Evolutionary conservation across 2,888 invertebrate species (phyloP), one percentile per base, ranked within the genome.

Genomic region (Stomorhina lunata): DNA sequence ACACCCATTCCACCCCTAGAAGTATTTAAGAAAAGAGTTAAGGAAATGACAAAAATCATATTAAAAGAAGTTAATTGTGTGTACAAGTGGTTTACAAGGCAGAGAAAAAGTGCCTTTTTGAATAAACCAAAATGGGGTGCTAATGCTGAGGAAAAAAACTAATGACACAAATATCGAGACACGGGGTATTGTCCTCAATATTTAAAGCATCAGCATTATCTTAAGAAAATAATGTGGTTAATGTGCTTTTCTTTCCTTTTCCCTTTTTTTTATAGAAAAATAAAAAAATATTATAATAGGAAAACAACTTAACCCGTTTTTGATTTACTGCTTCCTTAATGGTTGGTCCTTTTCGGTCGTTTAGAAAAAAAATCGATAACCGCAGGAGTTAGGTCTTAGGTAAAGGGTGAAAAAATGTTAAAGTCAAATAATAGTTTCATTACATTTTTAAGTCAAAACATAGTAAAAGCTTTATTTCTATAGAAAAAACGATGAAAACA

Each of bases 41-140:
- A 55, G 40, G 53, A 80, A 59, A 29, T 37, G 34, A 6, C 55
- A 15, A 73, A 80, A 80, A 66, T 50, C 66, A 34, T 43, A 48
- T 12, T 50, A 27, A 22, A 4, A 65, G 50, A 76, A 76, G 71
- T 76, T 81, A 81, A 81, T 81, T 81, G 76, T 66, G 73, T 73
- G 66, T 59, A 43, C 40, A 65, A 75, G 65, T 77, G 55, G 57
- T 27, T 68, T 68, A 77, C 76, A 77, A 77, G 40, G 37, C n/a
- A n/a, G n/a, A n/a, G 17, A 59, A 37, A 6, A n/a, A 17, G 2
- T n/a, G n/a, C n/a, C n/a, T n/a, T n/a, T n/a, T n/a, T n/a, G n/a
- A n/a, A n/a, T n/a, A n/a, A n/a, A 50, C 7, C 5, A 6, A 66
- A 53, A 57, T 17, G 43, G 66, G 66, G 34, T 32, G 34, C 50